Base-by-base conservation (phyloP, 2,113 vertebrate species). In the Toxotes jaculatrix region DNA sequence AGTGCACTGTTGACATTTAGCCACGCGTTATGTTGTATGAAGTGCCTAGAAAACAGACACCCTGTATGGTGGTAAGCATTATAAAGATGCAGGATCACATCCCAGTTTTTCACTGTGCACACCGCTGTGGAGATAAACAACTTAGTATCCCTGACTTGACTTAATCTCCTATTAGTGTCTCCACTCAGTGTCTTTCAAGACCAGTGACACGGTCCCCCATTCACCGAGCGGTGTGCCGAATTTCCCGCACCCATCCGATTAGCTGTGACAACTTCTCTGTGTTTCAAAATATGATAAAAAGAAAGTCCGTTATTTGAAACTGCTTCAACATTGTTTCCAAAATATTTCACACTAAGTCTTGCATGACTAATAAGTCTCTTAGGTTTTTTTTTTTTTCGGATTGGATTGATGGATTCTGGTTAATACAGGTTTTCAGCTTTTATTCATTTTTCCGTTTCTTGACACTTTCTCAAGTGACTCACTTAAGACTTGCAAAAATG, bases 151-250 rank as follows among this genome's bases (percentile, higher is more conserved):
- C 66, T 80, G 74, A 77, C 79, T 75, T 76, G 43, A 56, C 60
- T 83, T 89, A 86, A 91, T 88, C 91, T 91, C 68, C 78, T 77
- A 65, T 86, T 64, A 87, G 71, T 62, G 81, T 63, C 55, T 84
- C 79, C 56, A 9, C 68, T 73, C 62, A 76, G 47, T 27, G 27
- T 68, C 47, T 77, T 71, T 72, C 55, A 27, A 77, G 63, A 40
- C 45, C 67, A 67, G 1, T 17, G 31, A 49, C 76, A 47, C 67
- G 84, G 57, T 34, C 86, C 71, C 73, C 78, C 78, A 71, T 53
- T 49, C 14, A 19, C 13, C 0, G 5, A 77, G 63, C 21, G 31
- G 3, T 17, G 34, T 49, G 71, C 49, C 56, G 36, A 13, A 66
- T 62, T 34, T n/a, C 12, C 55, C 47, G 3, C 61, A 63, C 32